Evolutionary conservation across 2,888 invertebrate genomes (phyloP), one percentile per base, ranked within the genome.

Genomic region (Artemia sinica): DNA sequence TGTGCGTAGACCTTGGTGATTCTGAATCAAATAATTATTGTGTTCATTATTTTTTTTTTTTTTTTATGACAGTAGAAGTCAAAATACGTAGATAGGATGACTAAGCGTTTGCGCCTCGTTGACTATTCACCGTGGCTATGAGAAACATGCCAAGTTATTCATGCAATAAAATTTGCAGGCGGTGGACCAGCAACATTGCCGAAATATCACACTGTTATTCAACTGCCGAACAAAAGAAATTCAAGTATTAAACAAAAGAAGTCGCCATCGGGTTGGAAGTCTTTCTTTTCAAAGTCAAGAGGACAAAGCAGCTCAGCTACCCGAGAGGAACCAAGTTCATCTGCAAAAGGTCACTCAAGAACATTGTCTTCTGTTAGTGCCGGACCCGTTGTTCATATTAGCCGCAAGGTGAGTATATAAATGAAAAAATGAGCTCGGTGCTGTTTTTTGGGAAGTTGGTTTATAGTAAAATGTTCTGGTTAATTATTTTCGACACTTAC

Each of bases 161-260:
- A 18, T 8, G 49, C 65, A 50, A 12, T 77, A 5, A 76, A 76
- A 13, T 66, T 68, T 72, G 10, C 70, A 76, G 76, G 89, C 74
- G 84, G 94, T 72, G 87, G 91, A 72, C 79, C 86, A 73, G 83
- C 86, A 78, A 77, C 93, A 76, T 84, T 88, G 71, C 79, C 85
- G 69, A 85, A 84, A 74, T 96, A 94, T 76, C 96, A 96, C 78
- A 96, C 96, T 0, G 88, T 96, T 7, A 83, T 96, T 72, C 93
- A 95, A 70, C 80, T 93, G 66, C 95, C 94, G 0, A 73, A 74
- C 67, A 75, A 76, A 73, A 73, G 76, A 52, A 74, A 75, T 14
- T 73, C 71, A 69, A 74, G 75, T 63, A 71, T 75, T 8, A 78
- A 77, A 72, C 73, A 75, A 67, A 77, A 77, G 71, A 74, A 77